Evolutionary conservation across 30 jellyfish, hydroid and myxozoan genomes (phyloP).

Genomic region (Catostylus mosaicus): DNA sequence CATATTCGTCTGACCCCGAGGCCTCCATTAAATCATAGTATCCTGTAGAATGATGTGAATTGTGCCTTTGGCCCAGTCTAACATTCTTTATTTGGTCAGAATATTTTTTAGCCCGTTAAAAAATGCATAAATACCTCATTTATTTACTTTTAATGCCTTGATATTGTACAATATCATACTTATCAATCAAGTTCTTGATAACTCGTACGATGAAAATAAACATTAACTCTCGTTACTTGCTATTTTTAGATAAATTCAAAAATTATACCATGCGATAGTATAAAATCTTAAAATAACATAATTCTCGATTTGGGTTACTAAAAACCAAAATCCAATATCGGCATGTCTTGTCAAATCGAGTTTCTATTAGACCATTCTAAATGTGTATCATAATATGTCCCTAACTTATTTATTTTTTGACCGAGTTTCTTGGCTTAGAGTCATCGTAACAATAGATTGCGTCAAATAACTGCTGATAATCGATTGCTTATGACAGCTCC

Average conservation of each 20-base stretch:
- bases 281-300: too few relatives aligned
- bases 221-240: too few relatives aligned
- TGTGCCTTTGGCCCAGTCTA: too few relatives aligned
- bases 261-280: too few relatives aligned
- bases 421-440: not conserved
- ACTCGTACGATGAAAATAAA: too few relatives aligned
- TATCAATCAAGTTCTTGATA: too few relatives aligned
- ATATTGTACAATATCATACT: too few relatives aligned
- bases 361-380: not conserved
- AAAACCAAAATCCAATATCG: slow-evolving; percentile 12
- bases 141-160: too few relatives aligned
- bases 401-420: not conserved
- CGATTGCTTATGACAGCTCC: not conserved
- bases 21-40: not conserved
- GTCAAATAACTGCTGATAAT: slow-evolving; percentile 5
- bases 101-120: too few relatives aligned
- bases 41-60: not conserved
- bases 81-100: too few relatives aligned
- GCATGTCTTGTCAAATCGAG: slow-evolving; percentile 8
- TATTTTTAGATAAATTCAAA: too few relatives aligned
- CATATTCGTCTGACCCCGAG: not conserved
- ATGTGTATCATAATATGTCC: not conserved
- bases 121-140: too few relatives aligned
- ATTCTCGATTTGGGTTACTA: not conserved
- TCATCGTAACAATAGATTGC: not conserved